Evolutionary conservation across 1,140 invertebrate genomes (phyloP).

Genomic region (Ceratina japonica): DNA sequence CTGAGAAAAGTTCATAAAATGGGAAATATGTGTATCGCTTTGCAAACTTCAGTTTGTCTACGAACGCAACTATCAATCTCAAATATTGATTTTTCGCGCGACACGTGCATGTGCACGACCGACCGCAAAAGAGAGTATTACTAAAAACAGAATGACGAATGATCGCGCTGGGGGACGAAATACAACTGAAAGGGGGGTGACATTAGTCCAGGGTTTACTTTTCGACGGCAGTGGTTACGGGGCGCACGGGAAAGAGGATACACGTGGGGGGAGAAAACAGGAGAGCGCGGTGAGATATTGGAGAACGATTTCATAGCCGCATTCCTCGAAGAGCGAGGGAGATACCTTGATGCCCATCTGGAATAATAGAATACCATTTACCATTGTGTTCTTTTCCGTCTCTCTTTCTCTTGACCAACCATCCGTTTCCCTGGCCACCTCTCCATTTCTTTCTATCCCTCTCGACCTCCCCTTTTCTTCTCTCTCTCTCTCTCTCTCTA

Average conservation of each 20-base stretch:
- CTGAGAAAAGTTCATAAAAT: no score
- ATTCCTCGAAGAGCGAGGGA: constrained; percentile 59
- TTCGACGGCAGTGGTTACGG: constrained; percentile 45
- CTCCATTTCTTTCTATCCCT: constrained; percentile 48
- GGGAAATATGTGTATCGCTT: no score
- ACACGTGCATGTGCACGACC: constrained; percentile 46
- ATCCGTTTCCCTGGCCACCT: not conserved
- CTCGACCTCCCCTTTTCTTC: constrained; percentile 34
- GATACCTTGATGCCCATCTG: constrained; percentile 67
- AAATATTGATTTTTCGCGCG: constrained; percentile 1
- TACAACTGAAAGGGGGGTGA: constrained; percentile 46
- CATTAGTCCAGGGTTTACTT: constrained; percentile 59
- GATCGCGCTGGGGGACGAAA: constrained; percentile 36
- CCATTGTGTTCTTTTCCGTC: constrained; percentile 66
- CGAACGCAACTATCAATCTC: no score
- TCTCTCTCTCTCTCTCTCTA: constrained; percentile 13
- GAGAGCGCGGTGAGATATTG: no score
- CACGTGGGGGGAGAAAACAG: constrained; percentile 14
- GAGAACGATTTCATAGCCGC: constrained; percentile 72
- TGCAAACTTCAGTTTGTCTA: no score
- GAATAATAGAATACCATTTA: constrained; percentile 77
- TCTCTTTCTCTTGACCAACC: constrained; percentile 33
- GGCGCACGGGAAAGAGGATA: not conserved
- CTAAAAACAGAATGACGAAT: constrained; percentile 67
- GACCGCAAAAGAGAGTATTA: constrained; percentile 62